Evolutionary conservation across 2,113 vertebrate genomes (phyloP).

Genomic region (Amia ocellicauda): DNA sequence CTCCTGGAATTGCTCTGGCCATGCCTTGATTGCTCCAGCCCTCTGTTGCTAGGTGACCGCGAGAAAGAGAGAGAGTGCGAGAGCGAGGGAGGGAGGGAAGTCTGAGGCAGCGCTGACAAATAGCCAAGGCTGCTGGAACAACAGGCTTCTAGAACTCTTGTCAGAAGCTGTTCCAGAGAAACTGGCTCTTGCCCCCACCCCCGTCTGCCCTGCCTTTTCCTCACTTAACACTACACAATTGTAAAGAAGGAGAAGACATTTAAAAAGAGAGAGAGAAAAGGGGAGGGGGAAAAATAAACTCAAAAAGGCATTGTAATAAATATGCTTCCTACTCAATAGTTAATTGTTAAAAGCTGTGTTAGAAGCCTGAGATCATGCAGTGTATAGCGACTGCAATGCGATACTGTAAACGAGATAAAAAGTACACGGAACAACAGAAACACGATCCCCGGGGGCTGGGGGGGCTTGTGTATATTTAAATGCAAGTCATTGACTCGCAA

Average conservation of each 20-base stretch:
- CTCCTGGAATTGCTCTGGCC: constrained; percentile 77
- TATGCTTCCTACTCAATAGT: constrained; percentile 69
- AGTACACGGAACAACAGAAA: too few species aligned
- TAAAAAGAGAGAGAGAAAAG: constrained; percentile 39
- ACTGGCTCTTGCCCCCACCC: constrained; percentile 58
- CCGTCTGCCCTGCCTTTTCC: constrained; percentile 38
- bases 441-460: too few species aligned
- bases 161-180: constrained; percentile 70
- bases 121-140: constrained; percentile 78
- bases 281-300: constrained; percentile 36
- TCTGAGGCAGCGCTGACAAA: constrained; percentile 70
- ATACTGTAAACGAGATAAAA: constrained; percentile 61
- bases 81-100: constrained; percentile 53
- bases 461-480: too few species aligned
- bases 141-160: constrained; percentile 74
- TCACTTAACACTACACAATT: constrained; percentile 61
- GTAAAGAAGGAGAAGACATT: constrained; percentile 46
- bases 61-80: constrained; percentile 32
- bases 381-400: constrained; percentile 55
- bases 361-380: constrained; percentile 63
- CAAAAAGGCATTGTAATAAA: constrained; percentile 69
- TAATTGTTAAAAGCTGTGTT: constrained; percentile 68
- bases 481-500: too few species aligned
- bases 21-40: constrained; percentile 74
- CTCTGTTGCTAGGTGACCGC: constrained; percentile 84